Base-by-base conservation (phyloP, 2,113 vertebrate species). In the Glaucidium brasilianum region DNA sequence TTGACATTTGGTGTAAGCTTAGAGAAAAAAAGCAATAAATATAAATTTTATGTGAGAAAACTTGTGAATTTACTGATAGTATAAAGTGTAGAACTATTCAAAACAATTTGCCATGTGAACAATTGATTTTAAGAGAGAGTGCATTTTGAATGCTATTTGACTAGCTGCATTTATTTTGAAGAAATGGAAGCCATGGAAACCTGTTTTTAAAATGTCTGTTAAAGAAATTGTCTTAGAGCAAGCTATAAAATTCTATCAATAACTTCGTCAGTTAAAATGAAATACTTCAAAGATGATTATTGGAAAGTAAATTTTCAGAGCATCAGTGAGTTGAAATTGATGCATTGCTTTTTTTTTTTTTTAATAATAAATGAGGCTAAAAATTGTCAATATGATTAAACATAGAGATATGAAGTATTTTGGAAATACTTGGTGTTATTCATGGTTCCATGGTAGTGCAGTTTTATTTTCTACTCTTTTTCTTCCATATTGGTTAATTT, bases 141-240 rank as follows among this genome's bases (percentile, higher is more conserved):
- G 37, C 43, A 64, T 50, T 80, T 84, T 93, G 67, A 73, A 80
- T 78, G 34, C 1, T 82, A 16, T 92, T 94, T 88, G 27, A 85
- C 52, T 90, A n/a, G 14, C 10, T 68, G n/a, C 22, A 81, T 83
- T 80, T 72, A 63, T 58, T 80, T 59, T 30, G 7, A 13, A 19
- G 56, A 91, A 95, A 59, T 43, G 30, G 84, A 77, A 95, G 68
- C 41, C 53, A 60, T 74, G 79, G 80, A 92, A 96, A 93, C 30
- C 8, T 39, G 12, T 3, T 66, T 92, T 94, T 90, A 85, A 94
- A 19, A 55, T 25, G 34, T 63, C 52, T 88, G 22, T 56, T 50
- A 84, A 64, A 69, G 32, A 79, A 94, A 45, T 79, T 67, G 16
- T 87, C 77, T 60, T 64, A 53, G 6, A 94, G 14, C 5, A 68